These are phyloP conservation scores for Digitonthophagus gazella DNA, from an alignment of 2,888 invertebrate species.

Conservation along the genomic window DNA sequence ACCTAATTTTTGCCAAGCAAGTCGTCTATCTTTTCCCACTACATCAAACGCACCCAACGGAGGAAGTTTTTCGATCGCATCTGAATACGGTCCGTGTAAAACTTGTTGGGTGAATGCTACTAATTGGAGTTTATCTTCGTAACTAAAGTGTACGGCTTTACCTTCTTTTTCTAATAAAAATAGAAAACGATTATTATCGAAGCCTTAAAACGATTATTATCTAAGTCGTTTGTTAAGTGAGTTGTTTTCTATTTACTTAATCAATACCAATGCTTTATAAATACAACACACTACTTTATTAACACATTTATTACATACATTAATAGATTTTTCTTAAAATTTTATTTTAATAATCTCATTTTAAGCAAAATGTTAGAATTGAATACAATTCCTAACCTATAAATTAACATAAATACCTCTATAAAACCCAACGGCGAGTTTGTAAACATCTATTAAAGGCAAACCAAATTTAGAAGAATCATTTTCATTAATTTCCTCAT, in stretches of 20 bases:
- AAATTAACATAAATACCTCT: slow-evolving; percentile 68
- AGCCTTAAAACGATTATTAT: neutral
- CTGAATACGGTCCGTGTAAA: slow-evolving; percentile 75
- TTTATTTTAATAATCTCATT: too few species aligned
- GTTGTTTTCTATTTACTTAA: too few species aligned
- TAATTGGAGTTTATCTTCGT: slow-evolving; percentile 87
- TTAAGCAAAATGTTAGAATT: too few species aligned
- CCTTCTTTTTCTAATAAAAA: slow-evolving; percentile 91
- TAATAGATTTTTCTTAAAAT: too few species aligned
- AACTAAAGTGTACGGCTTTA: slow-evolving; percentile 93
- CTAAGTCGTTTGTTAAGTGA: neutral
- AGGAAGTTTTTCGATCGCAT: slow-evolving; percentile 64
- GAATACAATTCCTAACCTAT: slow-evolving; percentile 20
- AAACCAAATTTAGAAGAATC: slow-evolving; percentile 61
- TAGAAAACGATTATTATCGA: too few species aligned
- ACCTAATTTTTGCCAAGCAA: slow-evolving; percentile 92
- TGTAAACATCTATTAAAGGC: slow-evolving; percentile 78
- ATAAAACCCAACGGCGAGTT: slow-evolving; percentile 85
- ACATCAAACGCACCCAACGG: slow-evolving; percentile 92
- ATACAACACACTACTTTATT: too few species aligned
- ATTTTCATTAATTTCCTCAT: slow-evolving; percentile 37
- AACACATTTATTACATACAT: too few species aligned
- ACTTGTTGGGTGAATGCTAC: slow-evolving; percentile 93
- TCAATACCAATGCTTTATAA: too few species aligned
- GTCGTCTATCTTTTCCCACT: slow-evolving; percentile 86